A percentile compares a stretch with the other conserved stretches of the same genome.
These are phyloP conservation scores for Syngnathus floridae DNA, from an alignment of 2,113 vertebrate species.

Conservation along the genomic window DNA sequence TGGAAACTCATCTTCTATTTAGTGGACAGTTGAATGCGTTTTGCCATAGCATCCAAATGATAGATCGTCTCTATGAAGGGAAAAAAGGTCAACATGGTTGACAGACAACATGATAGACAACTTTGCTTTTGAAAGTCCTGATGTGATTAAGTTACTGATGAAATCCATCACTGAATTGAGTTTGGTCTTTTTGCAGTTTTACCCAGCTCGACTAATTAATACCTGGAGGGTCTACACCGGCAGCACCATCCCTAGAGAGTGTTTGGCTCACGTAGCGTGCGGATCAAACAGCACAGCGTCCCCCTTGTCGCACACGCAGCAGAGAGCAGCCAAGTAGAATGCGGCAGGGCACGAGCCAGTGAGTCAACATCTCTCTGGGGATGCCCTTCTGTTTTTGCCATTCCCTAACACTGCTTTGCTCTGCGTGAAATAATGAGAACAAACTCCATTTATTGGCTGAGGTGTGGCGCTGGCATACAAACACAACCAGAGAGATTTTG, in stretches of 20 bases:
- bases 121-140: neutral
- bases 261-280: constrained; percentile 9
- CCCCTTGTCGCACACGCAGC: constrained; percentile 14
- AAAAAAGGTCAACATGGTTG: neutral
- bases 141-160: no score
- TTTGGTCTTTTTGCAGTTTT: constrained; percentile 9
- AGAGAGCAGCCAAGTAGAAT: constrained; percentile 15
- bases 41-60: neutral
- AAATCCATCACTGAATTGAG: neutral
- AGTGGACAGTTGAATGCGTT: neutral
- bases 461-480: constrained; percentile 18
- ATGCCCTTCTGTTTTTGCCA: constrained; percentile 16
- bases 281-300: constrained; percentile 35
- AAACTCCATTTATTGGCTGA: constrained; percentile 26
- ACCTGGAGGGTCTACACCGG: constrained; percentile 11
- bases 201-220: constrained; percentile 23
- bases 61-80: no score
- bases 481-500: constrained; percentile 21
- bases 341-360: constrained; percentile 25
- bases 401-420: constrained; percentile 16
- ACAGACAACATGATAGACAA: neutral
- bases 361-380: constrained; percentile 47
- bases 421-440: constrained; percentile 35
- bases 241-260: constrained; percentile 27
- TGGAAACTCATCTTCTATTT: neutral